These are phyloP conservation scores for Diloba caeruleocephala DNA, from an alignment of 2,888 invertebrate species.

Conservation along the genomic window DNA sequence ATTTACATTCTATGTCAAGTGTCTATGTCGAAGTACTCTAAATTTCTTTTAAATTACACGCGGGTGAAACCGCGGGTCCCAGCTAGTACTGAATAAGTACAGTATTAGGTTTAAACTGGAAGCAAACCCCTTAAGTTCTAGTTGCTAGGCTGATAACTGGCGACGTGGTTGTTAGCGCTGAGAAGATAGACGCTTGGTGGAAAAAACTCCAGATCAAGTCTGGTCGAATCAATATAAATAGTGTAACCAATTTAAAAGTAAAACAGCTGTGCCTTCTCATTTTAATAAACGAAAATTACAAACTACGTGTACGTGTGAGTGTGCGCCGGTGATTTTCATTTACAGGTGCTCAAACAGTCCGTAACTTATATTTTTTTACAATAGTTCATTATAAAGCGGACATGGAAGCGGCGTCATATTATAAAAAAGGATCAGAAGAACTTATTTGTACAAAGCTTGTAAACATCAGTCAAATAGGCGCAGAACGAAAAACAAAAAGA, in stretches of 20 bases:
- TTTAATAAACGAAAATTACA: conserved; percentile 41
- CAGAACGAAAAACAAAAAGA: not conserved
- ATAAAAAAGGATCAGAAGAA: conserved; percentile 1
- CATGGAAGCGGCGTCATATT: not conserved
- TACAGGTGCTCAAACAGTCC: conserved; percentile 12
- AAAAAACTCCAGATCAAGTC: too few relatives aligned
- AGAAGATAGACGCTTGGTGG: too few relatives aligned
- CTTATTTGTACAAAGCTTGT: not conserved
- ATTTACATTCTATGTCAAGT: too few relatives aligned
- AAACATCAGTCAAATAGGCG: not conserved
- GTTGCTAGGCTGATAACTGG: too few relatives aligned
- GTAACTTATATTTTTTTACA: conserved; percentile 13
- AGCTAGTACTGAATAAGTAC: too few relatives aligned
- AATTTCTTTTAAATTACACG: too few relatives aligned
- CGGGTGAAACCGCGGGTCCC: too few relatives aligned
- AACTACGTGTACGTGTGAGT: conserved; percentile 9
- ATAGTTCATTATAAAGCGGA: conserved; percentile 21
- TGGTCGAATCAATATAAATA: conserved; percentile 8
- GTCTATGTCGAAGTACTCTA: too few relatives aligned
- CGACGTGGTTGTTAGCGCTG: too few relatives aligned
- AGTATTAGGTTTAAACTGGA: too few relatives aligned
- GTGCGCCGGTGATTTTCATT: conserved; percentile 21
- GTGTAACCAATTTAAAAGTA: conserved; percentile 5
- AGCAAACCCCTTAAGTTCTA: too few relatives aligned
- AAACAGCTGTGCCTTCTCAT: conserved; percentile 5